Evolutionary conservation across 2,113 vertebrate species (phyloP), one percentile per base, ranked within the genome.

Genomic region (Hylia prasina): DNA sequence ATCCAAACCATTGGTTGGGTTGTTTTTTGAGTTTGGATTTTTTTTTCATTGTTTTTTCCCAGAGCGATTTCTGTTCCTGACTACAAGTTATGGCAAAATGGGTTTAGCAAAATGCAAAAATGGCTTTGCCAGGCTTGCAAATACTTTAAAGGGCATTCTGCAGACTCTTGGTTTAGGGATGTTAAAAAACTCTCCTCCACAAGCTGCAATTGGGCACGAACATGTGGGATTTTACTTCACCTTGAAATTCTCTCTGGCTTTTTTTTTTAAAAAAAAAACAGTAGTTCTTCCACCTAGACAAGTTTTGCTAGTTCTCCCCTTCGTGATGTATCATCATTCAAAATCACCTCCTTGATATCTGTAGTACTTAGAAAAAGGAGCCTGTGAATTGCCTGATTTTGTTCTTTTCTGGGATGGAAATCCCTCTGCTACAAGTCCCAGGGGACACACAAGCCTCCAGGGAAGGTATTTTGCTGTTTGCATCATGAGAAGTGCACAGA

Each of bases 391-490:
- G 39, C 30, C 20, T 15, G 53, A n/a, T 76, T 86, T 79, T 88
- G 11, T 57, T 37, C 50, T 65, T 90, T 51, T 80, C 68, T 33
- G 25, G 28, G 44, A 30, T 24, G 48, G 70, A 82, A 85, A 92
- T 54, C 56, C 70, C 61, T 54, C 56, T 51, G 44, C 10, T 6
- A 7, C 6, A 14, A 1, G 4, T 30, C 15, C 65, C 30, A 78
- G 44, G 13, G 37, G 10, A 44, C 56, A 84, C 6, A 4, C 0
- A 40, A 65, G 1, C 19, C 37, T 25, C 7, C 0, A 3, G 17
- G 40, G 28, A 89, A 83, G n/a, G 30, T 19, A 15, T 61, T 84
- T 58, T 37, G 58, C n/a, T 86, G 16, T 77, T 72, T 69, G 22
- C 42, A 69, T 37, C 31, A 47, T 28, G 28, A 53, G 23, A 64